Conservation (phyloP, 1,140 invertebrate species). For the Xylocopa sonorina region DNA sequence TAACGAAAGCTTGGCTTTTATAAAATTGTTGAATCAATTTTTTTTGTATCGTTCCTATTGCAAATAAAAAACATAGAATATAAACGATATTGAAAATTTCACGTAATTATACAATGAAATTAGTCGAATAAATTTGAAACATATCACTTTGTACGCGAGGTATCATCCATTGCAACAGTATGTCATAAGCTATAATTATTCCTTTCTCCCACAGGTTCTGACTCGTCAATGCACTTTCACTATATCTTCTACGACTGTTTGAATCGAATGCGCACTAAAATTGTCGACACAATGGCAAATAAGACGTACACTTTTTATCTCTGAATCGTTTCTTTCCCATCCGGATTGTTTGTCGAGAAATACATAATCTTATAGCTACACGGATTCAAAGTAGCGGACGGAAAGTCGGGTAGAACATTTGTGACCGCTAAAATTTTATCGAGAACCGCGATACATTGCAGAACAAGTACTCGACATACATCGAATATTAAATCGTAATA, state of each 20-base stretch:
- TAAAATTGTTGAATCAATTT: no score
- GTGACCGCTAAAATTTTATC: constrained; percentile 8
- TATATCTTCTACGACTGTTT: constrained; percentile 31
- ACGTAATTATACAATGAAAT: neutral
- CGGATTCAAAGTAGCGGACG: neutral
- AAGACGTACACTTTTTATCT: neutral
- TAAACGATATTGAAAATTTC: neutral
- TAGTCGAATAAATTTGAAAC: neutral
- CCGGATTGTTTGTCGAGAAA: neutral
- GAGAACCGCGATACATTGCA: neutral
- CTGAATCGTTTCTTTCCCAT: neutral
- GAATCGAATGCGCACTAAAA: constrained; percentile 25
- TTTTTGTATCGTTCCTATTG: neutral
- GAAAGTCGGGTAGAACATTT: neutral
- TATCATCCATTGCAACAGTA: constrained; percentile 53
- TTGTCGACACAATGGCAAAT: neutral
- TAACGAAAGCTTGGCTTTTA: no score
- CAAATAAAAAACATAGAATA: no score
- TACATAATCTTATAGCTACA: neutral
- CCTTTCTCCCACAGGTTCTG: constrained; percentile 61
- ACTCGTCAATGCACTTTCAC: constrained; percentile 63
- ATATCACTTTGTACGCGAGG: constrained; percentile 22
- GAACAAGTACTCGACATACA: neutral
- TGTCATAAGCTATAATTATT: constrained; percentile 68
- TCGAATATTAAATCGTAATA: constrained; percentile 38